Percentiles rank a stretch among this genome's conserved stretches.
phyloP scores from a whole-genome alignment of 2,888 invertebrate species.

The Cenopis cana region DNA sequence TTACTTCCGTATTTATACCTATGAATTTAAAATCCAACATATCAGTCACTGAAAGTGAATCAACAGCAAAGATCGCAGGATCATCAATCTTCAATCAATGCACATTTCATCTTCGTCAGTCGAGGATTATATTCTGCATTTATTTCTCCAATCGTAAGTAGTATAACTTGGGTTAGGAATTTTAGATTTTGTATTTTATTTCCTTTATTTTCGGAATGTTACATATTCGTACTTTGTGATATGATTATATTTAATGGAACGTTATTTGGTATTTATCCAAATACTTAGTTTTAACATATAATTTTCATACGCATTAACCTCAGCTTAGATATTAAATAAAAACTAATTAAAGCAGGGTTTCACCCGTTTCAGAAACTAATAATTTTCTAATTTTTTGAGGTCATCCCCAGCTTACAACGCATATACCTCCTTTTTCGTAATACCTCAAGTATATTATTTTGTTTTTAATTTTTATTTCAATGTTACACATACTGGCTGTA shows the following conservation, averaged over 20 bases:
- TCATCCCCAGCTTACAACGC: slow-evolving; percentile 59
- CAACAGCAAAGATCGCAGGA: slow-evolving; percentile 10
- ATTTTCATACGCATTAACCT: slow-evolving; percentile 61
- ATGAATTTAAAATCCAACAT: slow-evolving; percentile 54
- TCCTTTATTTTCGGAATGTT: slow-evolving; percentile 69
- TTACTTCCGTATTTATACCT: slow-evolving; percentile 29
- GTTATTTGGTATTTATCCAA: slow-evolving; percentile 69
- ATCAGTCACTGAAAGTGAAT: slow-evolving; percentile 67
- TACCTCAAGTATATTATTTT: slow-evolving; percentile 83
- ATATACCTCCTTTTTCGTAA: slow-evolving; percentile 75
- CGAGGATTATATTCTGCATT: slow-evolving; percentile 68
- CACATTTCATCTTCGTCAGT: slow-evolving; percentile 46
- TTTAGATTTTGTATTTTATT: slow-evolving; percentile 65
- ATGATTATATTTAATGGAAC: slow-evolving; percentile 72
- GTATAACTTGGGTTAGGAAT: slow-evolving; percentile 65
- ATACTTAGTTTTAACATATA: slow-evolving; percentile 62
- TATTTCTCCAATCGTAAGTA: slow-evolving; percentile 73
- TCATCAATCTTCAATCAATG: slow-evolving; percentile 42
- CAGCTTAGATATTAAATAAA: slow-evolving; percentile 55
- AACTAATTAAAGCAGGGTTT: slow-evolving; percentile 54
- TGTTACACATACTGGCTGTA: slow-evolving; percentile 68
- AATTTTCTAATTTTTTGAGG: slow-evolving; percentile 51
- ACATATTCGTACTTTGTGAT: slow-evolving; percentile 81
- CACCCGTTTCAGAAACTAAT: slow-evolving; percentile 50
- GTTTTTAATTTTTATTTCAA: slow-evolving; percentile 79